These are phyloP conservation scores for Lamellibrachia satsuma DNA, from an alignment of 2,888 invertebrate species.

Conservation along the genomic window DNA sequence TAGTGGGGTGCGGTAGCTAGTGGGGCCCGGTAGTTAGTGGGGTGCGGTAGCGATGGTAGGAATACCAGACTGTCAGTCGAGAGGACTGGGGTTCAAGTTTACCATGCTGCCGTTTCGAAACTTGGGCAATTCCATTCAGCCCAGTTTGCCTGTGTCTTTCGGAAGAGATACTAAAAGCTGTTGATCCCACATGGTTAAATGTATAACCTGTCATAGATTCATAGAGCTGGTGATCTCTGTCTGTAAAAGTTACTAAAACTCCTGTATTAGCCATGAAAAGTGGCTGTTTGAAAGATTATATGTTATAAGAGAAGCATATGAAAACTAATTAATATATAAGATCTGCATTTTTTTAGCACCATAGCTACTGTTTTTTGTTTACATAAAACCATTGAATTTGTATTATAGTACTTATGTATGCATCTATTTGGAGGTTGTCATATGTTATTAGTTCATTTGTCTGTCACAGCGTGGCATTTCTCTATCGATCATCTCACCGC, in stretches of 20 bases:
- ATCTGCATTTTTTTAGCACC: neutral
- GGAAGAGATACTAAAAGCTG: too few species aligned
- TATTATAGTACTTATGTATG: neutral
- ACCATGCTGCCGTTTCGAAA: too few species aligned
- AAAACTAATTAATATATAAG: conserved; percentile 8
- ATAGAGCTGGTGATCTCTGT: too few species aligned
- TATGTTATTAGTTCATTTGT: conserved; percentile 24
- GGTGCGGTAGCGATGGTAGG: neutral
- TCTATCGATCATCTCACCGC: conserved; percentile 86
- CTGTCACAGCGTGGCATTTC: conserved; percentile 78
- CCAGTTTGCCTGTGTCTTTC: too few species aligned
- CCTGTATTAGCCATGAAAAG: too few species aligned
- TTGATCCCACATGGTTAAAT: too few species aligned
- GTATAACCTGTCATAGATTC: too few species aligned
- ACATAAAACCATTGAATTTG: neutral
- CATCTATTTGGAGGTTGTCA: neutral
- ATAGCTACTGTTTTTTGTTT: neutral
- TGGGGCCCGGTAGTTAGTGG: neutral
- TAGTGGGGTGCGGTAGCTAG: too few species aligned
- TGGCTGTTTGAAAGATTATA: neutral
- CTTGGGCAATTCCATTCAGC: too few species aligned
- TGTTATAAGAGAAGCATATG: neutral
- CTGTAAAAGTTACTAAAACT: too few species aligned
- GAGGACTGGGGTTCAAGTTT: too few species aligned
- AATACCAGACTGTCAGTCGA: too few species aligned